Evolutionary conservation across 2,888 invertebrate species (phyloP).

Genomic region (Stratiomys singularior): DNA sequence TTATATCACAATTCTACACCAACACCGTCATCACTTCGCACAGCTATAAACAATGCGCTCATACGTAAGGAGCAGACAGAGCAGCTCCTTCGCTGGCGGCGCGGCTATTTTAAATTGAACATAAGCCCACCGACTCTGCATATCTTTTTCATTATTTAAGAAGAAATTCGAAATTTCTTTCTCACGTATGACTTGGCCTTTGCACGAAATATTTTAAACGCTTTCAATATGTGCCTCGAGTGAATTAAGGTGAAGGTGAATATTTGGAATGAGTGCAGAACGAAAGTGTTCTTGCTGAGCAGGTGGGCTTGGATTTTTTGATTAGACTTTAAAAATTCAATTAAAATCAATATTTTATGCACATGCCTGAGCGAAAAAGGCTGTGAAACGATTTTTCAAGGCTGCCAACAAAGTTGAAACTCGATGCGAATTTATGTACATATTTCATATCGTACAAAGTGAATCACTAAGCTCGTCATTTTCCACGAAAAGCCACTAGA

Average conservation of each 20-base stretch:
- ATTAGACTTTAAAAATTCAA: not conserved
- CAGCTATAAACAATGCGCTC: not conserved
- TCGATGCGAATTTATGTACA: too few species aligned
- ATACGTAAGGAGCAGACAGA: not conserved
- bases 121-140: not conserved
- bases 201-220: not conserved
- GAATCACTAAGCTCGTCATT: too few species aligned
- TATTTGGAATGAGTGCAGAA: not conserved
- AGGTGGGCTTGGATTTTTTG: not conserved
- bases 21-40: not conserved
- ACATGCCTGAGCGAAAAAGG: not conserved
- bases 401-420: too few species aligned
- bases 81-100: not conserved
- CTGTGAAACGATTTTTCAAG: too few species aligned
- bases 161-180: conserved; percentile 1
- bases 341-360: conserved; percentile 8
- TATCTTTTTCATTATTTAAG: not conserved
- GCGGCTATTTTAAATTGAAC: not conserved
- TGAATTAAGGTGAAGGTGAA: conserved; percentile 23
- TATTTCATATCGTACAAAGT: too few species aligned
- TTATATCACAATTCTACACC: conserved; percentile 15
- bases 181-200: not conserved
- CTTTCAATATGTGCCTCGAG: not conserved
- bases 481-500: too few species aligned
- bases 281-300: not conserved